Evolutionary conservation across 92 coral and sea anemone species (phyloP).

Genomic region (Bergia sp.): DNA sequence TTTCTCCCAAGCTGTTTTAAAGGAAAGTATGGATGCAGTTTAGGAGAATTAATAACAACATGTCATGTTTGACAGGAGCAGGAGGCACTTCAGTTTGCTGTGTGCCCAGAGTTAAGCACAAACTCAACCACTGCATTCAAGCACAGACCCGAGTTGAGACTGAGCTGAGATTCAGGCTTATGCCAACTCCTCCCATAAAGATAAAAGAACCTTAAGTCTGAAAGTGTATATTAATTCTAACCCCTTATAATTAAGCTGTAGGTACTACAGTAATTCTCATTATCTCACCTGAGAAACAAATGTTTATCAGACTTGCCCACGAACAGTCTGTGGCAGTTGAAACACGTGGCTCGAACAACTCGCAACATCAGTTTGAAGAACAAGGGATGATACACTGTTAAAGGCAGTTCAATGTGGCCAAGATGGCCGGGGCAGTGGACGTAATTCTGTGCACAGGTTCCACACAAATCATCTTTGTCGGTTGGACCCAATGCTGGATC

Average conservation of each 20-base stretch:
- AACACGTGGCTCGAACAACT: slow-evolving; percentile 84
- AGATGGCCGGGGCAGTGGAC: slow-evolving; percentile 94
- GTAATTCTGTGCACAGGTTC: slow-evolving; percentile 89
- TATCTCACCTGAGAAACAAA: slow-evolving; percentile 73
- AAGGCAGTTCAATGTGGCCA: slow-evolving; percentile 91
- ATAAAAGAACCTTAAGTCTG: too few species aligned
- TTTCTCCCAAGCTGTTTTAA: too few species aligned
- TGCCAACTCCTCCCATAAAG: too few species aligned
- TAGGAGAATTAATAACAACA: too few species aligned
- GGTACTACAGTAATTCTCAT: background rate
- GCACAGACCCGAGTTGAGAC: too few species aligned
- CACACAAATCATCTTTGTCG: slow-evolving; percentile 92
- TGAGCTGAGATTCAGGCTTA: too few species aligned
- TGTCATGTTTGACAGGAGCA: too few species aligned
- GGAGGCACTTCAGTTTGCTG: too few species aligned
- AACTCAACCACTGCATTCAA: too few species aligned
- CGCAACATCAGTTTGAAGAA: slow-evolving; percentile 79
- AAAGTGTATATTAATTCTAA: too few species aligned
- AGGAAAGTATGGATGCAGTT: too few species aligned
- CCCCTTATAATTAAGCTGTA: background rate
- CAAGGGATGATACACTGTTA: slow-evolving; percentile 95
- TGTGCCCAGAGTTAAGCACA: too few species aligned
- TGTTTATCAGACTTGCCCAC: slow-evolving; percentile 64
- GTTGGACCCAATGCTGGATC: slow-evolving; percentile 97
- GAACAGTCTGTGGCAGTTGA: slow-evolving; percentile 77